Evolutionary conservation across 2,797 vertebrate species (phyloP).

Genomic region (Pseudochirops cupreus): DNA sequence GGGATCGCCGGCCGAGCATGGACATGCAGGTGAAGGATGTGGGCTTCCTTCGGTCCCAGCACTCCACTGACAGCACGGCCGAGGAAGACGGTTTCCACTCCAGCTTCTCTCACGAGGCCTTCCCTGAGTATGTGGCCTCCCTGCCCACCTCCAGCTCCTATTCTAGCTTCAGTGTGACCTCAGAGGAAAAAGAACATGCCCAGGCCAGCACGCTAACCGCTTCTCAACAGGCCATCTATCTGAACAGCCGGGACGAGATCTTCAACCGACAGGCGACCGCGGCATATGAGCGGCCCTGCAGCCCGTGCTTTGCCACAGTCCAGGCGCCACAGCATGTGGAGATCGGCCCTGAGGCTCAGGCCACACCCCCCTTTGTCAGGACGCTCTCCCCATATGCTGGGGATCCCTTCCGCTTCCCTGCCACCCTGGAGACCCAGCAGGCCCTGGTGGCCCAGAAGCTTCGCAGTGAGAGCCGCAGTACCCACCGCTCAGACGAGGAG

Average conservation of each 20-base stretch:
- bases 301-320: conserved; percentile 89
- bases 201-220: conserved; percentile 92
- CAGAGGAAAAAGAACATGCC: conserved; percentile 92
- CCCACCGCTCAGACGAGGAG: conserved; percentile 89
- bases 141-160: conserved; percentile 94
- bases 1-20: conserved; percentile 90
- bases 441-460: conserved; percentile 88
- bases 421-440: conserved; percentile 89
- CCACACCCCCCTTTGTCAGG: conserved; percentile 89
- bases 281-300: conserved; percentile 88
- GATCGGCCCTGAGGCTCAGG: conserved; percentile 88
- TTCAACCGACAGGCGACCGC: conserved; percentile 89
- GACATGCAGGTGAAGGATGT: conserved; percentile 89
- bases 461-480: conserved; percentile 84
- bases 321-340: conserved; percentile 91
- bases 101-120: conserved; percentile 91
- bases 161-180: conserved; percentile 95
- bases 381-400: conserved; percentile 92
- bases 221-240: conserved; percentile 94
- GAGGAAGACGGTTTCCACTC: conserved; percentile 92
- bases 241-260: conserved; percentile 91
- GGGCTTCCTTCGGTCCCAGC: conserved; percentile 90
- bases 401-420: conserved; percentile 91
- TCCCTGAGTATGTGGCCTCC: conserved; percentile 91
- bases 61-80: conserved; percentile 92